phyloP scores from a whole-genome alignment of 2,888 invertebrate species.

The Polydrusus tereticollis region DNA sequence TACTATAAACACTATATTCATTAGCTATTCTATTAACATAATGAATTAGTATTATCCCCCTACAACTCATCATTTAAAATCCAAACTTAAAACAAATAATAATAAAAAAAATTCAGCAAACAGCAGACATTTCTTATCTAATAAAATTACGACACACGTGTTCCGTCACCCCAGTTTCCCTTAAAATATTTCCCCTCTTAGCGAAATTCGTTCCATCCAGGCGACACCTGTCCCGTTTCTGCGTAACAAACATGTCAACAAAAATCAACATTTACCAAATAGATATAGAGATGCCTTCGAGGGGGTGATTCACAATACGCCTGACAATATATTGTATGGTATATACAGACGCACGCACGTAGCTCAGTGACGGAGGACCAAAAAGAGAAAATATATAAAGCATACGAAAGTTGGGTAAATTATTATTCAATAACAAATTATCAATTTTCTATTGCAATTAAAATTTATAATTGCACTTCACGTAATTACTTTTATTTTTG shows the following conservation, averaged over 20 bases:
- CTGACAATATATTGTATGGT: constrained; percentile 3
- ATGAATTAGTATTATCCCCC: too few relatives aligned
- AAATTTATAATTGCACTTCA: too few relatives aligned
- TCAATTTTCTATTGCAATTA: too few relatives aligned
- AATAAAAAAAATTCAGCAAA: not conserved
- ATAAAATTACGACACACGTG: constrained; percentile 24
- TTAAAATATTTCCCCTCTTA: constrained; percentile 20
- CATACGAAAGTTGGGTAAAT: not conserved
- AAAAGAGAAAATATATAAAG: not conserved
- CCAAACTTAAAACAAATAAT: too few relatives aligned
- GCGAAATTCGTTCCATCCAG: constrained; percentile 28
- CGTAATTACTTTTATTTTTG: too few relatives aligned
- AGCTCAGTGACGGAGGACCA: constrained; percentile 29
- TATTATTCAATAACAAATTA: too few relatives aligned
- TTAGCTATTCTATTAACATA: too few relatives aligned
- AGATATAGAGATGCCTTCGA: constrained; percentile 36
- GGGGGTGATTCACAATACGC: constrained; percentile 41
- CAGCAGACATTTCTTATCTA: constrained; percentile 2
- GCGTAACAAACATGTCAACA: constrained; percentile 46
- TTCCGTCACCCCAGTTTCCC: constrained; percentile 14
- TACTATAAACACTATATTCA: too few relatives aligned
- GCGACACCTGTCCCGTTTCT: constrained; percentile 42
- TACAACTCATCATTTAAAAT: too few relatives aligned
- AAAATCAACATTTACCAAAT: constrained; percentile 43
- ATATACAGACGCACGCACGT: not conserved